phyloP scores from a whole-genome alignment of 1,140 invertebrate genomes.

The Drosophila saltans region DNA sequence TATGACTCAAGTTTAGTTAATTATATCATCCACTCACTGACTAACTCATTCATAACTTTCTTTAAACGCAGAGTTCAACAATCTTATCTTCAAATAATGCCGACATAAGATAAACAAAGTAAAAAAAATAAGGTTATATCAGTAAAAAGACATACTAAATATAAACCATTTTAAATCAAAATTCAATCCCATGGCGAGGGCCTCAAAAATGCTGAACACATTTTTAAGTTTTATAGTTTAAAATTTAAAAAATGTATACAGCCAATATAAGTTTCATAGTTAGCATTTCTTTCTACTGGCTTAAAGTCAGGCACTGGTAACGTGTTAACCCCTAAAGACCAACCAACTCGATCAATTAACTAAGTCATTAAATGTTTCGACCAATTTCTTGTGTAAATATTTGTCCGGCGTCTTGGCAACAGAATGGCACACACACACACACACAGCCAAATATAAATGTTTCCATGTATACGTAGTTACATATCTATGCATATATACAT shows the following conservation, averaged over 20 bases:
- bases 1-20: conserved; percentile 44
- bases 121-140: background rate
- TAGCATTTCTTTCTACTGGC: background rate
- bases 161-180: conserved; percentile 19
- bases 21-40: conserved; percentile 35
- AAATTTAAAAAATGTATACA: no score
- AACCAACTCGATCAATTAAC: conserved; percentile 50
- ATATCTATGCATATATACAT: conserved; percentile 16
- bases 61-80: background rate
- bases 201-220: background rate
- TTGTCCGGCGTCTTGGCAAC: conserved; percentile 59
- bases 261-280: conserved; percentile 7
- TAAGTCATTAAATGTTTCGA: conserved; percentile 21
- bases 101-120: conserved; percentile 17
- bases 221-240: no score
- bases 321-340: conserved; percentile 13
- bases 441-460: conserved; percentile 3
- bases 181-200: background rate
- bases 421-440: conserved; percentile 16
- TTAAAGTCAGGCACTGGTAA: conserved; percentile 21
- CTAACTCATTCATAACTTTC: conserved; percentile 53
- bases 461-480: background rate
- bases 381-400: conserved; percentile 63
- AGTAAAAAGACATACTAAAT: conserved; percentile 45
- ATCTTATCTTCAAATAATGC: conserved; percentile 34